Conservation (phyloP, 2,797 vertebrate genomes). For the Arnoldichthys spilopterus region DNA sequence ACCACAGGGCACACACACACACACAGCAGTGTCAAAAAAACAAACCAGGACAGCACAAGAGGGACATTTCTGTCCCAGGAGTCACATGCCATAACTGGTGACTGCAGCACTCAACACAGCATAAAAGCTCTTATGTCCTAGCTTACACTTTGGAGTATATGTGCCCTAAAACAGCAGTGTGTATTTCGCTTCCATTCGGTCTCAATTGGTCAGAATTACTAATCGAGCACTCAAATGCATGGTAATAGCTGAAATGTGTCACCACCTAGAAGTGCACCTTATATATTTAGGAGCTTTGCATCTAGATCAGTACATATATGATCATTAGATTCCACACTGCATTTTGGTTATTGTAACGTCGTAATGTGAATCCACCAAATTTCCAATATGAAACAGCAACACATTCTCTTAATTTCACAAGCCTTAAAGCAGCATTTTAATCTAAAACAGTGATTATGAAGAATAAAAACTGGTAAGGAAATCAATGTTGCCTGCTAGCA, state of each 20-base stretch:
- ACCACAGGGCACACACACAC: constrained; percentile 49
- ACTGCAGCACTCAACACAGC: constrained; percentile 16
- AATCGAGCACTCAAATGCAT: neutral
- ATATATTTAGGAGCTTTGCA: too few relatives aligned
- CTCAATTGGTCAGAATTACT: neutral
- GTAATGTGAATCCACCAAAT: neutral
- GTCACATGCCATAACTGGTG: constrained; percentile 1
- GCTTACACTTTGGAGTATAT: neutral
- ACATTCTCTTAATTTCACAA: neutral
- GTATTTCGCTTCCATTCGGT: neutral
- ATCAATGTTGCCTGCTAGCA: neutral
- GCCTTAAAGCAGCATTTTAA: neutral
- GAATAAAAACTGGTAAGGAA: neutral
- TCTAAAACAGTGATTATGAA: neutral
- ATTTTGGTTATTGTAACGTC: neutral
- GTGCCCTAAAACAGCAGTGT: neutral
- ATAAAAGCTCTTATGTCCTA: constrained; percentile 2
- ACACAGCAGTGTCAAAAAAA: constrained; percentile 15
- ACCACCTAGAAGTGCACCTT: neutral
- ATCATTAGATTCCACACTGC: neutral
- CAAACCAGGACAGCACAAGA: constrained; percentile 5
- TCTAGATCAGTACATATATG: too few relatives aligned
- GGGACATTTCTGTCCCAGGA: neutral
- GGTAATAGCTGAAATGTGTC: constrained; percentile 1
- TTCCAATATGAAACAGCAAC: neutral